A percentile compares a stretch with the other conserved stretches of the same genome.
These are phyloP conservation scores for Crossaster papposus DNA, from an alignment of 53 echinoderm and acorn worm species.

Conservation along the genomic window DNA sequence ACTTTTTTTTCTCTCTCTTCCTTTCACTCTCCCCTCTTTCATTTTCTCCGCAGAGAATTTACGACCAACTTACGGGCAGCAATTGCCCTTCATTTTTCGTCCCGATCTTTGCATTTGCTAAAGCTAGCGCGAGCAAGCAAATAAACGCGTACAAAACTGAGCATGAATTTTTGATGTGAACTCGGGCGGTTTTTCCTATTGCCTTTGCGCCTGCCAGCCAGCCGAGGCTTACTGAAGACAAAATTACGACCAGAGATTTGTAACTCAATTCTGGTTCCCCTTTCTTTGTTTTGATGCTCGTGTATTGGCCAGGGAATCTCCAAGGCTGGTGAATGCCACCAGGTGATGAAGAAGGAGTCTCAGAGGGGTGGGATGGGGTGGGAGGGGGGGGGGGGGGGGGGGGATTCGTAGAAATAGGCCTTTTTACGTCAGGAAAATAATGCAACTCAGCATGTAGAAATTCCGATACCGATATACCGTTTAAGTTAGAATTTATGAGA, in stretches of 20 bases:
- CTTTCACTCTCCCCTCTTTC: not conserved
- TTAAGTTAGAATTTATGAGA: too few relatives aligned
- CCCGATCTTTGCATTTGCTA: not conserved
- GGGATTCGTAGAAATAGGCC: not conserved
- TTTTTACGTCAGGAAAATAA: not conserved
- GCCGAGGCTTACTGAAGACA: conserved; percentile 32
- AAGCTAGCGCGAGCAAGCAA: conserved; percentile 34
- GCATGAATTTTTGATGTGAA: conserved; percentile 50
- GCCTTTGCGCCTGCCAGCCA: not conserved
- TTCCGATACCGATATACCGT: too few relatives aligned
- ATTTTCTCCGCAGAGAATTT: conserved; percentile 34
- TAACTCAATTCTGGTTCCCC: conserved; percentile 31
- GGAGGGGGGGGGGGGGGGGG: not conserved
- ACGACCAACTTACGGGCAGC: conserved; percentile 48
- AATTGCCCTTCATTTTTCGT: conserved; percentile 35
- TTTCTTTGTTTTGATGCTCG: not conserved
- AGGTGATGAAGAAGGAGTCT: not conserved
- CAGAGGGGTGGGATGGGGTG: not conserved
- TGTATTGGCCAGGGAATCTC: not conserved
- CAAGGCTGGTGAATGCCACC: not conserved
- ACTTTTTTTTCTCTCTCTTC: not conserved
- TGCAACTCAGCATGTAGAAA: too few relatives aligned
- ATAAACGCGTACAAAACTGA: conserved; percentile 28
- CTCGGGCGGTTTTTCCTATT: conserved; percentile 18
- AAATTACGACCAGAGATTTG: conserved; percentile 45